Base-by-base conservation (phyloP, 2,888 invertebrate genomes). In the Agonopterix alstromeriana region DNA sequence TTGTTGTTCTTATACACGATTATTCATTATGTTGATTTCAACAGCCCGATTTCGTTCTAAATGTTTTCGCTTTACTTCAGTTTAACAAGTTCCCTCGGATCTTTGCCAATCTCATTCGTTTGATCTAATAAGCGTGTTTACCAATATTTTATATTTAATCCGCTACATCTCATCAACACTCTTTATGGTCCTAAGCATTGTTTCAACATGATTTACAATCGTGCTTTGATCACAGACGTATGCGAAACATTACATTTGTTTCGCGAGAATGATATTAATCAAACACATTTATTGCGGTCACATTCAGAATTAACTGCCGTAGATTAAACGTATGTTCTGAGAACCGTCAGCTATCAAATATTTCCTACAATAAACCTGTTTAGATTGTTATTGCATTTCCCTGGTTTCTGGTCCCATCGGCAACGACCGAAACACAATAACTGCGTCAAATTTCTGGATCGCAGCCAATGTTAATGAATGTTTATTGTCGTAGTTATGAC, bases 261-360 rank as follows among this genome's bases (percentile, higher is more conserved):
- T 79, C 77, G 74, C 75, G 66, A 69, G 78, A 80, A 82, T 79
- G 72, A 66, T 79, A 85, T 86, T 82, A 84, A 86, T 84, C 84
- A 86, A 85, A 84, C 67, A 62, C 83, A 76, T 85, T 85, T 83
- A 86, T 77, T 75, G 79, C 83, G 79, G 78, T 77, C 77, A 65
- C 74, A 73, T 79, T 68, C 68, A 63, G 72, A 74, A 80, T 83
- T 83, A 82, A 82, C 77, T 77, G 70, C 75, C 70, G 73, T 68
- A 76, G 74, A 82, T 81, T 83, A 78, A 81, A 79, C 77, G 71
- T 61, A 60, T 63, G 66, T 85, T 86, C 86, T 75, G 48, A 77
- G 86, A 86, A 85, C 66, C 61, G 61, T 55, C 56, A 70, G 74
- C 83, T 81, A 86, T 87, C 87, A 84, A 87, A 86, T 85, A 85